Conservation (phyloP, 2,797 vertebrate genomes). For the Nannoperca australis region DNA sequence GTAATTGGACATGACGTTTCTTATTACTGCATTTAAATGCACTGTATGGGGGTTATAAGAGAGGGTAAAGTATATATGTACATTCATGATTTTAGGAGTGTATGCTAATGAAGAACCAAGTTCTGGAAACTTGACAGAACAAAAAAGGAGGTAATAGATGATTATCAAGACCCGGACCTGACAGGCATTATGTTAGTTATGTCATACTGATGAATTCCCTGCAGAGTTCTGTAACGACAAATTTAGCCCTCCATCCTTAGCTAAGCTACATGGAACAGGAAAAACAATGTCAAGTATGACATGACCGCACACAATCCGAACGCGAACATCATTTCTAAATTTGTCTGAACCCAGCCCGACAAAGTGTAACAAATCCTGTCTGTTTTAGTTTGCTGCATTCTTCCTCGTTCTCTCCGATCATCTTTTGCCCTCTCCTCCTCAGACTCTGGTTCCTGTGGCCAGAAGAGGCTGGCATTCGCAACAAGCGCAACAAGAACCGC, state of each 20-base stretch:
- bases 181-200: no score
- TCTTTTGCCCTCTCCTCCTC: neutral
- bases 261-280: no score
- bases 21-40: conserved; percentile 5
- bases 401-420: neutral
- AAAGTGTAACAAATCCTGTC: neutral
- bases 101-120: neutral
- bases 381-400: neutral
- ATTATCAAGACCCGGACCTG: neutral
- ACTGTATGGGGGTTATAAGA: neutral
- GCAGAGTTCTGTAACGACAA: no score
- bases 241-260: no score
- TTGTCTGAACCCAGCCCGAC: no score
- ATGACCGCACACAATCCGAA: no score
- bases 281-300: no score
- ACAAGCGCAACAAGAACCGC: conserved; percentile 92
- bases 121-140: neutral
- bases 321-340: no score
- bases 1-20: conserved; percentile 13
- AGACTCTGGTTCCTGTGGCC: conserved; percentile 99
- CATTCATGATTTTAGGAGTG: neutral
- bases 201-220: no score
- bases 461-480: conserved; percentile 88
- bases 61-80: neutral
- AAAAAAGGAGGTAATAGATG: neutral